These are phyloP conservation scores for Philopotamus ludificatus DNA, from an alignment of 1,140 invertebrate genomes.

Conservation along the genomic window DNA sequence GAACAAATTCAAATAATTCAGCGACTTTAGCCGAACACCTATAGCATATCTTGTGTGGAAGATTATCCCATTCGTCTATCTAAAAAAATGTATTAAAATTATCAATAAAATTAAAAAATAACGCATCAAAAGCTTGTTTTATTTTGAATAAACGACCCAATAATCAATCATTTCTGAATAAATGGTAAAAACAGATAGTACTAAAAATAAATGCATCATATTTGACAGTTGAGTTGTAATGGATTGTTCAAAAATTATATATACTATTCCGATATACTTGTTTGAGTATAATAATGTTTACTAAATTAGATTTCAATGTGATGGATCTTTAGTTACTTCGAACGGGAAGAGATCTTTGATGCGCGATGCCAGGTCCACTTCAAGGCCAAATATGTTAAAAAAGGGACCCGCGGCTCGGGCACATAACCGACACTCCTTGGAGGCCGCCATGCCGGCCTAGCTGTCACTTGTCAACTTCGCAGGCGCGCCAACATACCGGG, in stretches of 20 bases:
- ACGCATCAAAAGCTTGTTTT: too few species aligned
- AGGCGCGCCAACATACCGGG: background rate
- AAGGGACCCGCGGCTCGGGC: conserved; percentile 33
- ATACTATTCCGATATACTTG: too few species aligned
- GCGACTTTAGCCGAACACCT: conserved; percentile 54
- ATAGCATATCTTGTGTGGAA: conserved; percentile 55
- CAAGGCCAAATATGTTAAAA: conserved; percentile 37
- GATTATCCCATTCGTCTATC: conserved; percentile 53
- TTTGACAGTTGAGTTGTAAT: background rate
- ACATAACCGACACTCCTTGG: conserved; percentile 35
- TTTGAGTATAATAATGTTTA: too few species aligned
- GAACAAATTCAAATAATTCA: conserved; percentile 53
- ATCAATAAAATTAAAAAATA: too few species aligned
- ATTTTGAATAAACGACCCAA: too few species aligned
- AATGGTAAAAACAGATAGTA: too few species aligned
- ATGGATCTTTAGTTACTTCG: too few species aligned
- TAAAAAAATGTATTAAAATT: too few species aligned
- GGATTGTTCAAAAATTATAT: background rate
- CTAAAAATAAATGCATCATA: background rate
- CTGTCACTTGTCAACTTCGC: background rate
- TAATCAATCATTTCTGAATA: too few species aligned
- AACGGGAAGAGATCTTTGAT: conserved; percentile 26
- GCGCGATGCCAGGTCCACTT: conserved; percentile 24
- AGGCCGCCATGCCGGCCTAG: background rate
- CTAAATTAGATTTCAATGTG: too few species aligned